Conservation (phyloP, 2,888 invertebrate genomes). For the Heliconius sara region DNA sequence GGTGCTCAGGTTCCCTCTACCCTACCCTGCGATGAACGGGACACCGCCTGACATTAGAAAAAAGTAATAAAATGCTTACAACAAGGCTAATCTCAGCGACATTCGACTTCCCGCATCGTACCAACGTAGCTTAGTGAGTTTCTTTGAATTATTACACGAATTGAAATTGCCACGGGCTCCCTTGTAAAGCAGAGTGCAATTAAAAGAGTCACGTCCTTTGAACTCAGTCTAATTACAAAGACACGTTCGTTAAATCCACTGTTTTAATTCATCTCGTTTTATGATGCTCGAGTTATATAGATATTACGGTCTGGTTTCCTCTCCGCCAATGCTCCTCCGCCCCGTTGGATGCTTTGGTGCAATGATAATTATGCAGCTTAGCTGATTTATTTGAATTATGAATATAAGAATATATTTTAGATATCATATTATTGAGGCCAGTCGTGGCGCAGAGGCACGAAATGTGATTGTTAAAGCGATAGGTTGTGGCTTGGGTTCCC, state of each 20-base stretch:
- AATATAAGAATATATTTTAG: constrained; percentile 20
- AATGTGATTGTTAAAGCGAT: not conserved
- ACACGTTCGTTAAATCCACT: constrained; percentile 51
- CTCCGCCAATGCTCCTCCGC: constrained; percentile 10
- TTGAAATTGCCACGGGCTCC: constrained; percentile 41
- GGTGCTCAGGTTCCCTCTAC: too few relatives aligned
- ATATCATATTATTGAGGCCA: too few relatives aligned
- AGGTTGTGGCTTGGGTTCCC: not conserved
- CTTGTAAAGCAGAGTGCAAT: constrained; percentile 46
- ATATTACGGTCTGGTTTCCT: constrained; percentile 23
- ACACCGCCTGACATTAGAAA: not conserved
- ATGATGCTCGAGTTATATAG: constrained; percentile 25
- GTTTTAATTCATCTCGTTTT: constrained; percentile 46
- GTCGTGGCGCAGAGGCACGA: not conserved
- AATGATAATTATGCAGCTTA: constrained; percentile 29
- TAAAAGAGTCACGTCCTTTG: constrained; percentile 54
- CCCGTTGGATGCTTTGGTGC: constrained; percentile 22
- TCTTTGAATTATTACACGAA: constrained; percentile 45
- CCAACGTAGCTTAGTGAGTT: constrained; percentile 20
- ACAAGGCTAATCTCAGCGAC: constrained; percentile 31
- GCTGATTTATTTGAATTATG: constrained; percentile 25
- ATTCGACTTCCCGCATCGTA: constrained; percentile 21
- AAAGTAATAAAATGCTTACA: constrained; percentile 38
- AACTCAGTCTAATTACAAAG: constrained; percentile 56
- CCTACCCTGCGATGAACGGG: too few relatives aligned